Percentiles rank a stretch among this genome's conserved stretches.
These are phyloP conservation scores for Girardinus metallicus DNA, from an alignment of 2,797 vertebrate species.

Conservation along the genomic window DNA sequence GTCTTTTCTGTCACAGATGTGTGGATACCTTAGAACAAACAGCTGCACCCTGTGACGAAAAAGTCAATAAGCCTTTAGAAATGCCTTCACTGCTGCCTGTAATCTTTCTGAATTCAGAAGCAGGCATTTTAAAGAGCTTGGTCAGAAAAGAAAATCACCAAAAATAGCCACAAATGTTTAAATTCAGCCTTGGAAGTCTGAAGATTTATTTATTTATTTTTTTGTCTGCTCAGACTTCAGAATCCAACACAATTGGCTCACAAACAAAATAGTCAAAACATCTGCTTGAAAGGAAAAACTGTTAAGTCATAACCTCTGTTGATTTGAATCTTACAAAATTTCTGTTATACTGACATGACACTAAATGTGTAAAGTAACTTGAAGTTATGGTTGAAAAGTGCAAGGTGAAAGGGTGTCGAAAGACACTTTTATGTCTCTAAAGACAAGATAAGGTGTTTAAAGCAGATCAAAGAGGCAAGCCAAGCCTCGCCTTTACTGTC, in stretches of 20 bases:
- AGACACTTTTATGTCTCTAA: too few relatives aligned
- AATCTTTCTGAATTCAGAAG: neutral
- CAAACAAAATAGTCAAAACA: neutral
- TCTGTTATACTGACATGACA: neutral
- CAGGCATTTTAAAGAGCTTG: neutral
- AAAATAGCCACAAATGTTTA: neutral
- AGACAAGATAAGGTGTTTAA: too few relatives aligned
- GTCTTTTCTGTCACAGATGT: slow-evolving; percentile 12
- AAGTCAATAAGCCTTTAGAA: slow-evolving; percentile 23
- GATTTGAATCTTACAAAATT: too few relatives aligned
- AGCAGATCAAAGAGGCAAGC: neutral
- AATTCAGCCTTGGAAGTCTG: neutral
- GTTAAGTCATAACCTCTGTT: too few relatives aligned
- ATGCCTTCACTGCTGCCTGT: neutral
- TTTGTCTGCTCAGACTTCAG: neutral
- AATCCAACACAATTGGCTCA: neutral
- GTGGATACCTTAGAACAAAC: neutral
- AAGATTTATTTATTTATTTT: neutral
- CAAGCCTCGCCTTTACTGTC: neutral
- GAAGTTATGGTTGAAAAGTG: neutral
- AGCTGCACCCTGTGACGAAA: slow-evolving; percentile 42
- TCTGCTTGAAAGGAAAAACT: neutral
- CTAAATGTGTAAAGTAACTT: neutral
- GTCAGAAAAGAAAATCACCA: neutral
- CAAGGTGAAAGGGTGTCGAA: neutral